Evolutionary conservation across 2,113 vertebrate species (phyloP), one percentile per base, ranked within the genome.

Genomic region (Alectura lathami): DNA sequence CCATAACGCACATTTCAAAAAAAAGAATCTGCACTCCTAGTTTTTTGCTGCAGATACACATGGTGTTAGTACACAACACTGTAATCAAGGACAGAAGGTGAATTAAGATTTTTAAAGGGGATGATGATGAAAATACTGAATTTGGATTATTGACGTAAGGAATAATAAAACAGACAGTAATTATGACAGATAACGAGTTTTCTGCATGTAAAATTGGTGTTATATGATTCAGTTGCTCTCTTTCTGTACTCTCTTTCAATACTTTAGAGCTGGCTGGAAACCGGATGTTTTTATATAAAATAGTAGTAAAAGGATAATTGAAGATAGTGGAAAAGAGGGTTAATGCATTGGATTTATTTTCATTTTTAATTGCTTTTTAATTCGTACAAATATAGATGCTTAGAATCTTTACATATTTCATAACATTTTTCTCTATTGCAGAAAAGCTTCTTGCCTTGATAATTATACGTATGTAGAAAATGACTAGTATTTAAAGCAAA

Each of bases 391-490:
- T 5, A 22, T 74, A 50, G 8, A 69, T 34, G 38, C 34, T 34
- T n/a, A 77, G 45, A 47, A 53, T 82, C 16, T 36, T 9, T 73
- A 64, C 40, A 73, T 47, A 74, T 74, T 92, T 86, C 57, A n/a
- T 48, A 59, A 50, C 80, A 66, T 53, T 82, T 88, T 91, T 68
- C 43, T 66, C 16, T 60, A 27, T 57, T 93, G 29, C 29, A 67
- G 21, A 63, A 59, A 87, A 94, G 36, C 18, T 69, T 2, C 32
- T 91, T 85, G 42, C 22, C 42, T 84, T 77, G 50, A 20, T 87
- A 92, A 89, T 92, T 79, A 56, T 8, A 80, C 1, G 3, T 80
- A 94, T 73, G 93, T 84, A 11, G 30, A 76, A 95, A 93, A 72
- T 60, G 0, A 54, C 11, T 90, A 86, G 60, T 91, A 93, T 60